These are phyloP conservation scores for Grammomys dolichurus DNA, from an alignment of 2,113 vertebrate species.

Conservation along the genomic window DNA sequence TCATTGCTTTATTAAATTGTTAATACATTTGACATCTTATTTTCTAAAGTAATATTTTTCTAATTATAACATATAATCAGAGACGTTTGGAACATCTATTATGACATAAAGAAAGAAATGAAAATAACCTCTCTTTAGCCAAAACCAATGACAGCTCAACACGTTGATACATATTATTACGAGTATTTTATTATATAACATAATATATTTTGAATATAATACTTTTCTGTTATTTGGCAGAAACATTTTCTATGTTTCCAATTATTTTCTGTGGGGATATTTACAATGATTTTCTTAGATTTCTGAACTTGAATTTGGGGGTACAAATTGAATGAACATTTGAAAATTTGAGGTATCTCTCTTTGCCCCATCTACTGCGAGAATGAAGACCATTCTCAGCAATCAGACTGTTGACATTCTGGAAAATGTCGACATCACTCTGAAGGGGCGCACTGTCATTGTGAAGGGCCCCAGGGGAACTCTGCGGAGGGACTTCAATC, in stretches of 20 bases:
- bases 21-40: not conserved
- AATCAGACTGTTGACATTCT: too few species aligned
- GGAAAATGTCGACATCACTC: too few species aligned
- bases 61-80: not conserved
- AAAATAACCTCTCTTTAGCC: not conserved
- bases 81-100: slow-evolving; percentile 29
- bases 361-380: too few species aligned
- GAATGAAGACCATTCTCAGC: too few species aligned
- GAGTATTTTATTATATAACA: not conserved
- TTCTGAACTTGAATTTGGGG: slow-evolving; percentile 37
- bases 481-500: too few species aligned
- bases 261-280: slow-evolving; percentile 27
- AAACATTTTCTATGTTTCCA: not conserved
- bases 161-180: not conserved
- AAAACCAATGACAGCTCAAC: not conserved
- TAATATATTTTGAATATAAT: slow-evolving; percentile 9
- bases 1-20: slow-evolving; percentile 51
- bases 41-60: slow-evolving; percentile 24
- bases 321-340: slow-evolving; percentile 14
- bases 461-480: too few species aligned
- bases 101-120: slow-evolving; percentile 1
- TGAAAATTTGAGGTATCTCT: slow-evolving; percentile 7
- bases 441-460: too few species aligned
- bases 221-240: not conserved
- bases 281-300: slow-evolving; percentile 29